Evolutionary conservation across 1,140 invertebrate genomes (phyloP), one percentile per base, ranked within the genome.

Genomic region (Drosophila guanche): DNA sequence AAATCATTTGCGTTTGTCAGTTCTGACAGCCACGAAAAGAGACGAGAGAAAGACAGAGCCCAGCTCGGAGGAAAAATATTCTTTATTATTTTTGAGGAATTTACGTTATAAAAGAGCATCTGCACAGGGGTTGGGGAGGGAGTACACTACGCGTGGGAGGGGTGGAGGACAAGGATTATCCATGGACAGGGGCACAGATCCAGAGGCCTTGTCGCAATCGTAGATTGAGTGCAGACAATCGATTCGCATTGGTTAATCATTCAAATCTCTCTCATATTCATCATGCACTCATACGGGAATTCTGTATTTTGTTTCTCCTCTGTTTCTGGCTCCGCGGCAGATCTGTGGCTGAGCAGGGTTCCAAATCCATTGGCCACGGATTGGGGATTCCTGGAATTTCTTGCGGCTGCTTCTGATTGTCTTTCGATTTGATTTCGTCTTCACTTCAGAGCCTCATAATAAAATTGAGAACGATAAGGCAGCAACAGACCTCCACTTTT

Each of bases 1-100:
- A 83, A 88, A 88, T 88, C 83, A 88, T 88, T 88, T 89, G 83
- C 84, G 78, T 88, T 88, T 89, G 83, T 88, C 83, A 88, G 75
- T 89, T 88, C 71, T 89, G 83, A 88, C 84, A 88, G 83, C 62
- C 66, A 56, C 80, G 74, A 76, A 79, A 78, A 78, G 69, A 63
- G 27, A 8, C 6, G 33, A 62, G 22, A 59, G 25, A 3, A 33
- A 68, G 56, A 52, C 29, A 25, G 46, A 57, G 43, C 33, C 25
- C 25, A 58, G 58, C 41, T 45, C 29, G 27, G 14, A 37, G 45
- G 69, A 58, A 43, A 61, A 66, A 67, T 67, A 75, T 58, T 75
- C 40, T 47, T 43, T 54, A 16, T 61, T 54, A 47, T 23, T 41
- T 45, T 29, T 23, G 40, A 57, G 43, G 59, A 85, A 80, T 61